phyloP scores from a whole-genome alignment of 2,113 vertebrate species.

The Physeter macrocephalus region DNA sequence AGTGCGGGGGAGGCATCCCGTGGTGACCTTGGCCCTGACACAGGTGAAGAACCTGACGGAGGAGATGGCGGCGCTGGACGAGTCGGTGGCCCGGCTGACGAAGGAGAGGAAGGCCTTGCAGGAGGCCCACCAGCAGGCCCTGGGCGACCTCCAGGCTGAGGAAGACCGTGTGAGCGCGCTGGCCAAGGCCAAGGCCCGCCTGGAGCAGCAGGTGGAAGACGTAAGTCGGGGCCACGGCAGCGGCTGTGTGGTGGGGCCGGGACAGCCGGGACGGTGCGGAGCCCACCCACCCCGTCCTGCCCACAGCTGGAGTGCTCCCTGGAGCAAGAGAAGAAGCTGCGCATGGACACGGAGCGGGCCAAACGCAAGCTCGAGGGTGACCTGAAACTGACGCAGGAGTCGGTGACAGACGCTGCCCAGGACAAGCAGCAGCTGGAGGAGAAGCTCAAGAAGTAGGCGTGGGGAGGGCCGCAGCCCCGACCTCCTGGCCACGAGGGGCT shows the following conservation, averaged over 20 bases:
- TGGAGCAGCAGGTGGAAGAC: conserved; percentile 96
- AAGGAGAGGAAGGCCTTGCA: conserved; percentile 95
- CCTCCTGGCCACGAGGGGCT: background rate
- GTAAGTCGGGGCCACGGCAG: conserved; percentile 78
- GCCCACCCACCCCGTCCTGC: background rate
- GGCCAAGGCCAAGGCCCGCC: conserved; percentile 91
- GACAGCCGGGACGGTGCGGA: accelerated
- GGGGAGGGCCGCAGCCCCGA: background rate
- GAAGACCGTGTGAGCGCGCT: conserved; percentile 93
- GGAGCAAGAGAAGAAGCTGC: conserved; percentile 95
- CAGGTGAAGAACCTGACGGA: conserved; percentile 96
- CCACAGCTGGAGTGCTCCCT: conserved; percentile 92
- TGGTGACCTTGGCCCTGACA: background rate
- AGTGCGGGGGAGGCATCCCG: background rate
- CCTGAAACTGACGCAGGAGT: conserved; percentile 91
- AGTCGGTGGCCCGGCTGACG: conserved; percentile 88
- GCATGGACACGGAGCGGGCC: conserved; percentile 92
- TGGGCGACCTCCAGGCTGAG: conserved; percentile 93
- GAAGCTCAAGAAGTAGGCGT: conserved; percentile 91
- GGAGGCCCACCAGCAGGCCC: conserved; percentile 91
- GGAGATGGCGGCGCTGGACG: conserved; percentile 92
- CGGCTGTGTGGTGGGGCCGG: background rate
- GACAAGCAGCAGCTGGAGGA: conserved; percentile 95
- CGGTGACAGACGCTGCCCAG: conserved; percentile 91
- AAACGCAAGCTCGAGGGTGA: conserved; percentile 95